Conservation (phyloP, 2,797 vertebrate species). For the Poeciliopsis paucimaculata region DNA sequence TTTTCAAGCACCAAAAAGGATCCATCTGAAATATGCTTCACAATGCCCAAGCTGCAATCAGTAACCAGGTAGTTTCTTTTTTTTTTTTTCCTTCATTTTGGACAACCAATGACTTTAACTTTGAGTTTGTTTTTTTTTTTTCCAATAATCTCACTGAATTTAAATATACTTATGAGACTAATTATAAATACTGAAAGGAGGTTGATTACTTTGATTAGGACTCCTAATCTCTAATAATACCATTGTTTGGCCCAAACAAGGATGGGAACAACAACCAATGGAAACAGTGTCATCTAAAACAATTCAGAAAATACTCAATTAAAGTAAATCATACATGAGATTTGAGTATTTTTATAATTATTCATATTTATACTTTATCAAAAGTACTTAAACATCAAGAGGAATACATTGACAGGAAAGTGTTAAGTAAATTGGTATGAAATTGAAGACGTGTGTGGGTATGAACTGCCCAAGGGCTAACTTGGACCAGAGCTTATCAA, state of each 20-base stretch:
- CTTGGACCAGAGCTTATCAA: background rate
- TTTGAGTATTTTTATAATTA: background rate
- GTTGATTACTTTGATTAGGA: background rate
- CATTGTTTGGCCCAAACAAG: background rate
- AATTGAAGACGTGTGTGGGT: background rate
- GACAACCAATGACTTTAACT: background rate
- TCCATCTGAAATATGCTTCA: background rate
- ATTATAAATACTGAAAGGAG: background rate
- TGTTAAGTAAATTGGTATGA: background rate
- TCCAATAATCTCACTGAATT: background rate
- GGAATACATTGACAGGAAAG: background rate
- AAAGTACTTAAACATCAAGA: background rate
- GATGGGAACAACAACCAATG: background rate
- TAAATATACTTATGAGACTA: background rate
- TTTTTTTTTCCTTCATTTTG: background rate
- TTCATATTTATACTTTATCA: background rate
- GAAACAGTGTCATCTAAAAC: background rate
- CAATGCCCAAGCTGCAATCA: background rate
- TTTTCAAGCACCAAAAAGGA: background rate
- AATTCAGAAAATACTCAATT: background rate
- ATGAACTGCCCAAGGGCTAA: background rate
- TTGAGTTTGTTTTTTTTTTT: too few relatives aligned
- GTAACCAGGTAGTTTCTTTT: background rate
- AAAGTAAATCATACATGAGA: background rate
- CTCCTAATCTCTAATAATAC: background rate